phyloP scores from a whole-genome alignment of 2,888 invertebrate genomes.

The Bedellia somnulentella region DNA sequence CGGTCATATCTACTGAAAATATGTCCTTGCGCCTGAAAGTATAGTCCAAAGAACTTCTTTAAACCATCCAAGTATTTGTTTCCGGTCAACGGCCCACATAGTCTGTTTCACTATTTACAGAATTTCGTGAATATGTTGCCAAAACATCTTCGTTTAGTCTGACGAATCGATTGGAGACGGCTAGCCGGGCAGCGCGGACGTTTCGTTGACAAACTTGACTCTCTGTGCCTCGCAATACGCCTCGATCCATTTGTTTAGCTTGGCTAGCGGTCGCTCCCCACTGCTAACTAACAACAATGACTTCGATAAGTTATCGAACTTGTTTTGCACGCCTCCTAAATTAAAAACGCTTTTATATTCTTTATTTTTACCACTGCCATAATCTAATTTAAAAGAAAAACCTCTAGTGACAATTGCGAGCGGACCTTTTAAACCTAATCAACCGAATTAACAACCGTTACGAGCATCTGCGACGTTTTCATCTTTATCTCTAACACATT shows the following conservation, averaged over 20 bases:
- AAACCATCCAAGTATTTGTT: too few relatives aligned
- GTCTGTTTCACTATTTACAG: conserved; percentile 25
- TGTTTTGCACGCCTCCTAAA: background rate
- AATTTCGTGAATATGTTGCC: conserved; percentile 25
- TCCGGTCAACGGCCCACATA: conserved; percentile 37
- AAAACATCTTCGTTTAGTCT: conserved; percentile 23
- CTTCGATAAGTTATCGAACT: conserved; percentile 1
- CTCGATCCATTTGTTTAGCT: conserved; percentile 1
- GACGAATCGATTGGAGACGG: conserved; percentile 37
- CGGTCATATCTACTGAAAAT: too few relatives aligned
- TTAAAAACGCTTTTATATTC: too few relatives aligned
- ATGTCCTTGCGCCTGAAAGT: too few relatives aligned
- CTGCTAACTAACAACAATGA: background rate
- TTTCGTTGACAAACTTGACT: conserved; percentile 18
- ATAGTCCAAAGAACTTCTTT: too few relatives aligned
- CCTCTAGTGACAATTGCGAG: too few relatives aligned
- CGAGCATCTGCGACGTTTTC: too few relatives aligned
- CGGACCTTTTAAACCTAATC: too few relatives aligned
- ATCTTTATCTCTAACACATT: too few relatives aligned
- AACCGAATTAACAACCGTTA: conserved; percentile 5
- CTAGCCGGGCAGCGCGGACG: conserved; percentile 18
- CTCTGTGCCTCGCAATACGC: conserved; percentile 1
- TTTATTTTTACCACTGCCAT: too few relatives aligned
- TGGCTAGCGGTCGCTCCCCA: background rate
- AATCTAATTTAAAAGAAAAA: too few relatives aligned